A percentile compares a stretch with the other conserved stretches of the same genome.
Evolutionary conservation across 2,888 invertebrate species (phyloP).

Genomic region (Drosophila paracracens): DNA sequence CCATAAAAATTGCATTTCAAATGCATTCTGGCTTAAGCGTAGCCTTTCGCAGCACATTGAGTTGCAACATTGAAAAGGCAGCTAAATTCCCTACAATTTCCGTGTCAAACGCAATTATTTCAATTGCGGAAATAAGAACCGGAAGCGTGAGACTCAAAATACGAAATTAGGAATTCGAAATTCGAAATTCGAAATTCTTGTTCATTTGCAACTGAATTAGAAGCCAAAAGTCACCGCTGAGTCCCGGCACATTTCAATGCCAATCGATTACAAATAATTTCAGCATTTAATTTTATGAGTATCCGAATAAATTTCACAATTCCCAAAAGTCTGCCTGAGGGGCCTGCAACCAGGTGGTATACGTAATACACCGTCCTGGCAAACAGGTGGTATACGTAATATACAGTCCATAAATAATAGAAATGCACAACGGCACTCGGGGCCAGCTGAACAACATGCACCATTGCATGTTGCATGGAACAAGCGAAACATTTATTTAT

Average conservation of each 20-base stretch:
- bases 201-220: conserved; percentile 7
- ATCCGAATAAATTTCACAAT: conserved; percentile 20
- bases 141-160: conserved; percentile 37
- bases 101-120: conserved; percentile 51
- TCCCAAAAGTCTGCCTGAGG: neutral
- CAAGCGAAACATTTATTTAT: conserved; percentile 30
- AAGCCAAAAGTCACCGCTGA: neutral
- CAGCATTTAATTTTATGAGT: conserved; percentile 30
- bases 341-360: neutral
- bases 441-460: conserved; percentile 37
- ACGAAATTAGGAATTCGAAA: conserved; percentile 9
- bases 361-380: conserved; percentile 46
- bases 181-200: conserved; percentile 1
- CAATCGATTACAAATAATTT: conserved; percentile 39
- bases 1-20: neutral
- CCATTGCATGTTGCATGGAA: conserved; percentile 39
- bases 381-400: conserved; percentile 66
- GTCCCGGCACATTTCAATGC: neutral
- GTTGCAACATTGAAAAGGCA: conserved; percentile 10
- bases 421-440: conserved; percentile 43
- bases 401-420: conserved; percentile 68
- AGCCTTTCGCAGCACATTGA: conserved; percentile 2
- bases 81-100: conserved; percentile 6
- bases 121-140: conserved; percentile 52
- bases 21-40: neutral